A percentile compares a stretch with the other conserved stretches of the same genome.
Conservation (phyloP, 2,113 vertebrate species). For the Pygoscelis antarcticus region DNA sequence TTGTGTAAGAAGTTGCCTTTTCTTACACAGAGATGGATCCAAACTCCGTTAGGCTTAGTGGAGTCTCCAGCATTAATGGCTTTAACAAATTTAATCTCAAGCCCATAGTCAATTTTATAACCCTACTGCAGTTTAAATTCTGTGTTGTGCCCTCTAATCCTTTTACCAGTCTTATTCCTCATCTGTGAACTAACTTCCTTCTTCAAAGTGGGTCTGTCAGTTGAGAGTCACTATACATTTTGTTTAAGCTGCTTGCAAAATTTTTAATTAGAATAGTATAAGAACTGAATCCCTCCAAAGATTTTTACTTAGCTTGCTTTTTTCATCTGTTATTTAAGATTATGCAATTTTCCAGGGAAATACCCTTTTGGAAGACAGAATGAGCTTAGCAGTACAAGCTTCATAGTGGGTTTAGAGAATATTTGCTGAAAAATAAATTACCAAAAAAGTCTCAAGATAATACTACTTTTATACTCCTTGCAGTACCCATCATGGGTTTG, state of each 20-base stretch:
- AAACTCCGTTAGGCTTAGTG: background rate
- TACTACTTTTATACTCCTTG: background rate
- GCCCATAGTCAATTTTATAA: background rate
- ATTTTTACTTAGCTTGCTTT: background rate
- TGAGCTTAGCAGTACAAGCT: slow-evolving; percentile 28
- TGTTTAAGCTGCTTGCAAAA: slow-evolving; percentile 14
- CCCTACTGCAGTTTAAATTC: background rate
- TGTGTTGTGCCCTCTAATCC: background rate
- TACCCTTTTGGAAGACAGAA: slow-evolving; percentile 48
- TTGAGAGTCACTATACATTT: background rate
- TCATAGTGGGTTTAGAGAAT: background rate
- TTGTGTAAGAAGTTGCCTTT: background rate
- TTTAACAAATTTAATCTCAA: background rate
- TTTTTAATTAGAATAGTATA: slow-evolving; percentile 8
- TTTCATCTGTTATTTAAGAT: slow-evolving; percentile 19
- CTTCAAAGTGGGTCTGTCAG: background rate
- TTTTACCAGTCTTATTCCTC: background rate
- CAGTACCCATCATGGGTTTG: background rate
- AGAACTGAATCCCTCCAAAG: slow-evolving; percentile 22
- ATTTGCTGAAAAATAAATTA: background rate
- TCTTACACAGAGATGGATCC: background rate
- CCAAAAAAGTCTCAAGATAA: background rate
- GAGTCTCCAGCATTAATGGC: background rate
- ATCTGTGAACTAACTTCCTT: background rate
- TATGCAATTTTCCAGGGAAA: slow-evolving; percentile 46